Percentiles rank a stretch among this genome's conserved stretches.
phyloP scores from a whole-genome alignment of 2,113 vertebrate genomes.

The Glaucidium brasilianum region DNA sequence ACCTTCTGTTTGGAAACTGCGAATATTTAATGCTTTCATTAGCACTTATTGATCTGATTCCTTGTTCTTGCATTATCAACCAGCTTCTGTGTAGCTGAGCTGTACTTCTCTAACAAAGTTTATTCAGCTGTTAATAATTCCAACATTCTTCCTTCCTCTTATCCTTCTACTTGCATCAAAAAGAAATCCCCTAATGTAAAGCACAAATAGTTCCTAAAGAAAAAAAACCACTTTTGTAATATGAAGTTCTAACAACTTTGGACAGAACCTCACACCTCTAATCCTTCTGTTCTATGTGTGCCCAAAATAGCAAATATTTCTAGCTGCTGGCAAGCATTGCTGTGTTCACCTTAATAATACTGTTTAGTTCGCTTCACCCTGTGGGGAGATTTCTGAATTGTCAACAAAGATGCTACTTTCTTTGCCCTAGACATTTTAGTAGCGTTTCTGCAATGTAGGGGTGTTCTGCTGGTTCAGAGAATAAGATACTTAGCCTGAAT shows the following conservation, averaged over 20 bases:
- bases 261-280: background rate
- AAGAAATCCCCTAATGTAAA: constrained; percentile 16
- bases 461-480: background rate
- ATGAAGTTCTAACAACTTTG: background rate
- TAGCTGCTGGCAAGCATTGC: background rate
- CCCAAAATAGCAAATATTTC: background rate
- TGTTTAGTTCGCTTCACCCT: background rate
- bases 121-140: constrained; percentile 41
- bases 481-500: background rate
- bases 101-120: background rate
- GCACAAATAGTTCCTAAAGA: background rate
- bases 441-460: background rate
- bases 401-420: background rate
- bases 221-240: background rate
- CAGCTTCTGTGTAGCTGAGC: background rate
- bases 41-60: background rate
- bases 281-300: background rate
- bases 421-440: background rate
- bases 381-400: background rate
- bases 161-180: background rate
- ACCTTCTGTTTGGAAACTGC: background rate
- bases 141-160: constrained; percentile 5
- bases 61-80: background rate
- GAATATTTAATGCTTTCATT: background rate
- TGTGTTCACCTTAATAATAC: background rate